Percentiles rank a stretch among this genome's conserved stretches.
Conservation (phyloP, 2,797 vertebrate species). For the Characodon lateralis region DNA sequence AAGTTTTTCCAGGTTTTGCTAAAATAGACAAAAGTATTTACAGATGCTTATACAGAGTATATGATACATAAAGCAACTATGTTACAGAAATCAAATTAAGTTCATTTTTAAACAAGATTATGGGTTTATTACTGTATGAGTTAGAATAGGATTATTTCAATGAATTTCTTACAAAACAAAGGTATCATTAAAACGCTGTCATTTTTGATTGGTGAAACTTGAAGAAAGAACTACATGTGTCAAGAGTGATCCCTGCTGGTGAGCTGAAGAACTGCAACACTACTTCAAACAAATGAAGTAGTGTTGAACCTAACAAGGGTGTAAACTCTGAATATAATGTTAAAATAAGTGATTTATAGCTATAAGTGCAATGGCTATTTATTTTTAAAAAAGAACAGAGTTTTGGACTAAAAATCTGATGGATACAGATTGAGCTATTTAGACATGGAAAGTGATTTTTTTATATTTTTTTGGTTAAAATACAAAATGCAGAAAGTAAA, state of each 20-base stretch:
- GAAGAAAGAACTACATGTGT: slow-evolving; percentile 58
- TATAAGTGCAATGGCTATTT: neutral
- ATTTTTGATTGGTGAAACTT: slow-evolving; percentile 14
- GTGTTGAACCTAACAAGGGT: slow-evolving; percentile 20
- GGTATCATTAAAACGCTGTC: slow-evolving; percentile 29
- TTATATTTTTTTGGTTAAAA: neutral
- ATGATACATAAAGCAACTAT: slow-evolving; percentile 7
- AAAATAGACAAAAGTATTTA: slow-evolving; percentile 36
- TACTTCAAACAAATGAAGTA: slow-evolving; percentile 7
- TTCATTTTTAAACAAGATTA: slow-evolving; percentile 28
- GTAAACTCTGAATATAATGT: slow-evolving; percentile 35
- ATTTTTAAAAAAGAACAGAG: neutral
- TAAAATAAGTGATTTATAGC: neutral
- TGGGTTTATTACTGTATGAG: slow-evolving; percentile 22
- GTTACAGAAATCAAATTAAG: neutral
- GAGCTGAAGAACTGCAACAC: slow-evolving; percentile 18
- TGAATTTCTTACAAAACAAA: slow-evolving; percentile 33
- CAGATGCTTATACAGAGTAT: neutral
- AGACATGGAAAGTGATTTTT: neutral
- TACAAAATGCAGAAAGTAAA: slow-evolving; percentile 1
- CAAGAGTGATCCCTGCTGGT: slow-evolving; percentile 84
- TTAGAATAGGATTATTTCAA: slow-evolving; percentile 41
- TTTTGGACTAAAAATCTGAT: neutral
- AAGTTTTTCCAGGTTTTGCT: slow-evolving; percentile 18
- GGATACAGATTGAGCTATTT: neutral